phyloP scores from a whole-genome alignment of 2,888 invertebrate species.

The Hyposoter dolosus region DNA sequence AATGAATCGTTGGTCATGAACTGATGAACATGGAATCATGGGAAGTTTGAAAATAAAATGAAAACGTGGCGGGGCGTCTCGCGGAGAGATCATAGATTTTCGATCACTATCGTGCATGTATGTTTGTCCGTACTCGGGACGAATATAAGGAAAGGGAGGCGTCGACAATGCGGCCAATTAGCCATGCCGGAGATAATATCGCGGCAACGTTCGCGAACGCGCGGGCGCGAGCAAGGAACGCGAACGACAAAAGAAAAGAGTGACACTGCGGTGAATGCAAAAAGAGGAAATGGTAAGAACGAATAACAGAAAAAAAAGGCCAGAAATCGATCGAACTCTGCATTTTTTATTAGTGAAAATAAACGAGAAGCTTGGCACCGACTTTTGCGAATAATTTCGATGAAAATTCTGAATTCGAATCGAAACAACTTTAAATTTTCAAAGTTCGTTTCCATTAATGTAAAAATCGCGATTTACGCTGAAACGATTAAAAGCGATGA shows the following conservation, averaged over 20 bases:
- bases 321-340: neutral
- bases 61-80: neutral
- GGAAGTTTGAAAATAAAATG: neutral
- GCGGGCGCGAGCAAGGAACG: constrained; percentile 1
- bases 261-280: neutral
- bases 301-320: neutral
- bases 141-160: constrained; percentile 17
- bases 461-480: neutral
- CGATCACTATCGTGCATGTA: neutral
- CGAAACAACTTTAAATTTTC: neutral
- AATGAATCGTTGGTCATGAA: neutral
- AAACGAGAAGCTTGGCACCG: neutral
- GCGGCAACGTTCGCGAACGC: neutral
- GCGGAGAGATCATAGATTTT: constrained; percentile 30
- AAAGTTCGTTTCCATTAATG: neutral
- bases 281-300: neutral
- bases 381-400: neutral
- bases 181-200: constrained; percentile 52
- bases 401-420: no score
- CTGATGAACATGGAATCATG: neutral
- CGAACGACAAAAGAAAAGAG: neutral
- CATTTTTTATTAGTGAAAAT: neutral
- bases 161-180: constrained; percentile 72
- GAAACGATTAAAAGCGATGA: neutral
- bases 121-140: neutral